Evolutionary conservation across 1,140 invertebrate genomes (phyloP), one percentile per base, ranked within the genome.

Genomic region (Macrobrachium rosenbergii): DNA sequence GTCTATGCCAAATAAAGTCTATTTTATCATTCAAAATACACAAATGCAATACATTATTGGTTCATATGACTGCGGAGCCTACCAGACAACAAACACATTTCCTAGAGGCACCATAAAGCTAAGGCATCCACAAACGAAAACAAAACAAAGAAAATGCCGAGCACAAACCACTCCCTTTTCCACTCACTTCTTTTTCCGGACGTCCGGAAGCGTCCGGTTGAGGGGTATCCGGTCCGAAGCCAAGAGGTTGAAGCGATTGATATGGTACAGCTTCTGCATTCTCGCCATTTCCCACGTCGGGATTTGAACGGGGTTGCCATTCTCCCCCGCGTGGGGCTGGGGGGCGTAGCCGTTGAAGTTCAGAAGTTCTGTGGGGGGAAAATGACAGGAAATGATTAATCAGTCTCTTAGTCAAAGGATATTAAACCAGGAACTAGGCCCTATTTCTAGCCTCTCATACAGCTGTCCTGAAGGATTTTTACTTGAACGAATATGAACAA

Each of bases 181-280:
- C 16, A 90, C 90, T 91, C 92, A 96, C 94, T 92, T 94, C 91
- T 95, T 94, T 90, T 95, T 95, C 84, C 98, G 92, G 87, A 97
- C 95, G 92, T 99, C 98, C n/a, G 97, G 97, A 80, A 99, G 93
- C 81, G 94, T 95, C 91, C 98, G 93, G 91, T 99, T 98, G 52
- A 99, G 93, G 16, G 97, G 96, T 91, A 99, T 98, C 89, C 95
- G 94, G 93, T 99, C 98, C 91, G 97, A 97, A 59, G 96, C 97
- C 92, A 98, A 92, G 87, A 98, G 93, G 92, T 98, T 98, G 91
- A 98, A 98, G 63, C 96, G 94, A 92, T 98, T 98, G 67, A 98
- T 95, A 90, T 95, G 94, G 91, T 96, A 98, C 6, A 98, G 93
- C 87, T 96, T 94, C 90, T 96, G 95, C 93, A 96, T 96, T 90